Evolutionary conservation across 2,888 invertebrate species (phyloP).

Genomic region (Sphaerophoria rueppellii): DNA sequence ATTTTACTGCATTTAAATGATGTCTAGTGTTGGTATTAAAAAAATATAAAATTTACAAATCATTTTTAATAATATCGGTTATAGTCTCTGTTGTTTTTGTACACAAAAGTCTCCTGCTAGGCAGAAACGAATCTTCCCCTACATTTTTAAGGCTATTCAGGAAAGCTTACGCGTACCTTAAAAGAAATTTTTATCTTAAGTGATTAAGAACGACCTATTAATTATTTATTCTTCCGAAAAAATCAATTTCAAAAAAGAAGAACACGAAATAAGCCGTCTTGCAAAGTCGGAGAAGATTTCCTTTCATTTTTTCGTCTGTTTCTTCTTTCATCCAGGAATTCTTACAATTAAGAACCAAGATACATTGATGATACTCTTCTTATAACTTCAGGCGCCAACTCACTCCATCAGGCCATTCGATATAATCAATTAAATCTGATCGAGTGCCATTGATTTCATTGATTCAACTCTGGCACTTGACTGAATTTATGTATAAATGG

Average conservation of each 20-base stretch:
- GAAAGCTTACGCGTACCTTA: too few relatives aligned
- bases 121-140: too few relatives aligned
- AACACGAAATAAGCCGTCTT: not conserved
- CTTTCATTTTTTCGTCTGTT: not conserved
- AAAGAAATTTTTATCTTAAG: not conserved
- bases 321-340: not conserved
- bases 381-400: conserved; percentile 24
- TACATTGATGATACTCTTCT: not conserved
- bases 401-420: conserved; percentile 31
- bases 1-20: conserved; percentile 61
- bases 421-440: conserved; percentile 64
- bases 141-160: too few relatives aligned
- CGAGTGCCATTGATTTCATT: conserved; percentile 57
- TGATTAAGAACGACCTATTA: conserved; percentile 27
- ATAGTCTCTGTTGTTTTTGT: too few relatives aligned
- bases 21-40: conserved; percentile 5
- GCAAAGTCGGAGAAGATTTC: conserved; percentile 20
- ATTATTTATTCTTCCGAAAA: conserved; percentile 47
- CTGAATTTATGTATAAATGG: conserved; percentile 45
- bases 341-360: not conserved
- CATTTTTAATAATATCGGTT: too few relatives aligned
- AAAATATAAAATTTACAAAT: too few relatives aligned
- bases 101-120: too few relatives aligned
- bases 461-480: conserved; percentile 53
- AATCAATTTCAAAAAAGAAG: not conserved